Evolutionary conservation across 2,888 invertebrate genomes (phyloP).

Genomic region (Dione juno): DNA sequence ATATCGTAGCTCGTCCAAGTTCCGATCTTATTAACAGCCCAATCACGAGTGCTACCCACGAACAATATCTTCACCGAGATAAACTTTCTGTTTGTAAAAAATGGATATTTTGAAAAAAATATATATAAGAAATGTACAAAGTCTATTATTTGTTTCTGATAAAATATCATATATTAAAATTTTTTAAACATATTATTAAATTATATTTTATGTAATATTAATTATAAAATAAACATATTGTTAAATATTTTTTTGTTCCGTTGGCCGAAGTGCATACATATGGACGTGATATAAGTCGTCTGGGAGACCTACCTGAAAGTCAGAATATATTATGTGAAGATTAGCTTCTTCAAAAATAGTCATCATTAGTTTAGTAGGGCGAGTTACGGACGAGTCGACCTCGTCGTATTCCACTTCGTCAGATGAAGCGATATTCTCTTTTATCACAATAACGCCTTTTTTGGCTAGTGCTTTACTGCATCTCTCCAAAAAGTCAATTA

Average conservation of each 20-base stretch:
- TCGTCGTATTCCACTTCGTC: constrained; percentile 88
- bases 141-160: too few species aligned
- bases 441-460: constrained; percentile 66
- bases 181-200: too few species aligned
- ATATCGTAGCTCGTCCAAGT: constrained; percentile 61
- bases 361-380: constrained; percentile 86
- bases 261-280: constrained; percentile 90
- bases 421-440: constrained; percentile 90
- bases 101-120: neutral
- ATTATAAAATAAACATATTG: too few species aligned
- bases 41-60: constrained; percentile 75
- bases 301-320: constrained; percentile 92
- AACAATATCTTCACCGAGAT: constrained; percentile 64
- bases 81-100: constrained; percentile 43
- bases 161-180: too few species aligned
- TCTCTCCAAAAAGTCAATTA: constrained; percentile 87
- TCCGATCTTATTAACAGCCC: constrained; percentile 69
- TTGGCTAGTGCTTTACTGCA: constrained; percentile 77
- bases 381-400: constrained; percentile 94
- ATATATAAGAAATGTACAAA: neutral
- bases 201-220: too few species aligned
- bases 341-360: constrained; percentile 88
- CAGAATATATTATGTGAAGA: constrained; percentile 86
- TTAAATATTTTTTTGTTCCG: constrained; percentile 32
- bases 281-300: constrained; percentile 93